Conservation (phyloP, 1,140 invertebrate genomes). For the Pollicipes pollicipes region DNA sequence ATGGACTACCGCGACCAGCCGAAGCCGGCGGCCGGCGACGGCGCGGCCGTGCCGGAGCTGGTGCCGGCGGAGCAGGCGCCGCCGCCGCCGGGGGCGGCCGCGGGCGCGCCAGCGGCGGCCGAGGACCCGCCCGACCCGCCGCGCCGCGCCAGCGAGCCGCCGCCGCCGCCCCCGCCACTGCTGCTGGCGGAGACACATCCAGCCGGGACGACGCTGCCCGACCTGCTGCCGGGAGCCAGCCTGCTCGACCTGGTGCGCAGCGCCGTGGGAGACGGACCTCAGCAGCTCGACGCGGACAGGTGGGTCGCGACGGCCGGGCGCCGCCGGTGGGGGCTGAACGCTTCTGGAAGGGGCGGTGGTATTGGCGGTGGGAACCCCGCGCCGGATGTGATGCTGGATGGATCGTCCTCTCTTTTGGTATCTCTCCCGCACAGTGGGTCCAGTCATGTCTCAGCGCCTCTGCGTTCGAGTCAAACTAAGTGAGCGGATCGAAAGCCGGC, state of each 20-base stretch:
- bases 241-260: background rate
- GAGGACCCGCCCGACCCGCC: background rate
- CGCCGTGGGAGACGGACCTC: background rate
- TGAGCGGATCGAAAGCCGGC: too few species aligned
- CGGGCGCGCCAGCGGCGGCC: too few species aligned
- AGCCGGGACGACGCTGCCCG: background rate
- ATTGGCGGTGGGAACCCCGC: too few species aligned
- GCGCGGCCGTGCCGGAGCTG: background rate
- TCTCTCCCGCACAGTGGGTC: too few species aligned
- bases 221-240: background rate
- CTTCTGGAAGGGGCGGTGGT: too few species aligned
- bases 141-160: background rate
- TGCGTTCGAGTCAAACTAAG: too few species aligned
- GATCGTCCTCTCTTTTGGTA: too few species aligned
- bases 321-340: too few species aligned
- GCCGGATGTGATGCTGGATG: too few species aligned
- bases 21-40: background rate
- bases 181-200: background rate
- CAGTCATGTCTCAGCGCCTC: too few species aligned
- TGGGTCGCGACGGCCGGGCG: background rate
- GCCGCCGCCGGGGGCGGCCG: too few species aligned
- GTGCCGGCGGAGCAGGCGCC: background rate
- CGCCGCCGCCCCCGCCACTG: too few species aligned
- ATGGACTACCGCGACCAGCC: constrained; percentile 75
- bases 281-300: background rate